A percentile compares a stretch with the other conserved stretches of the same genome.
These are phyloP conservation scores for Lydus trimaculatus DNA, from an alignment of 2,888 invertebrate species.

Conservation along the genomic window DNA sequence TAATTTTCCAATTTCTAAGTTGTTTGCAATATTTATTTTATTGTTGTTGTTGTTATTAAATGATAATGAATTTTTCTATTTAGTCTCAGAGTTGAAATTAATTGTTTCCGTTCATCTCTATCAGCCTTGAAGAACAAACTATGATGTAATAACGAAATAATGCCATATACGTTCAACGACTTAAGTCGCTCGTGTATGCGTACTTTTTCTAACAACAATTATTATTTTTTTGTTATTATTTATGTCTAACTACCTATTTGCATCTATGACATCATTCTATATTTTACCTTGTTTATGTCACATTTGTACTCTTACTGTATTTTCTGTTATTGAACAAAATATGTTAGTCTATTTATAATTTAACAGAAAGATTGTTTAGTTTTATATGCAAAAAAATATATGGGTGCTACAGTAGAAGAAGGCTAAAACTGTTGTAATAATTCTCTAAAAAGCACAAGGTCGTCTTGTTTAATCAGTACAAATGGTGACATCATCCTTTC, in stretches of 20 bases:
- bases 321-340: no score
- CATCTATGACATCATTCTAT: background rate
- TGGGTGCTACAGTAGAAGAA: background rate
- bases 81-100: constrained; percentile 25
- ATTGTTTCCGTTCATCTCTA: constrained; percentile 28
- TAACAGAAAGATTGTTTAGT: no score
- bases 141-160: constrained; percentile 27
- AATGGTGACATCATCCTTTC: background rate
- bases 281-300: background rate
- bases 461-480: background rate
- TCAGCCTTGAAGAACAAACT: constrained; percentile 21
- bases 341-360: no score
- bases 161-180: constrained; percentile 3
- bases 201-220: background rate
- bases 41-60: background rate
- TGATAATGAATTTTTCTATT: constrained; percentile 2
- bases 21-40: background rate
- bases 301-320: background rate
- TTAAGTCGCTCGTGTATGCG: background rate
- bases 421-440: background rate
- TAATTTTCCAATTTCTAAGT: background rate
- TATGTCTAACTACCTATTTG: background rate
- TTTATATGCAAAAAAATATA: no score
- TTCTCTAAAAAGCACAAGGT: background rate
- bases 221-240: background rate